phyloP scores from a whole-genome alignment of 2,797 vertebrate genomes.

The Propithecus perrieri region DNA sequence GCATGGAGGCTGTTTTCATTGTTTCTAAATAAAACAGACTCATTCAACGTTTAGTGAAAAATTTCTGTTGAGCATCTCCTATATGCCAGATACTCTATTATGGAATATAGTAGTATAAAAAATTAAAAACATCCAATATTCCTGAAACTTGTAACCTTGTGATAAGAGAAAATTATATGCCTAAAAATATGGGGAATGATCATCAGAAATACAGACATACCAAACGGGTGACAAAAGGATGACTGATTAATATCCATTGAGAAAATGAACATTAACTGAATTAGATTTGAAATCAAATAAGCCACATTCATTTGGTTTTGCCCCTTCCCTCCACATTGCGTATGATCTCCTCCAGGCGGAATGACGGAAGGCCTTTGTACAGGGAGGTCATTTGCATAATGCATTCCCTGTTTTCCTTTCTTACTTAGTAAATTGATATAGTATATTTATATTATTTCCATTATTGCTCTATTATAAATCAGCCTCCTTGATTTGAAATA shows the following conservation, averaged over 20 bases:
- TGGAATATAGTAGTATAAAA: background rate
- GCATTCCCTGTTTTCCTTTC: background rate
- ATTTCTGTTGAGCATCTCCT: background rate
- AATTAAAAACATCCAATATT: background rate
- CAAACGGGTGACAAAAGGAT: background rate
- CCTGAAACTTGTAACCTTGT: background rate
- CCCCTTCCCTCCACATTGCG: background rate
- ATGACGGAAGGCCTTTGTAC: background rate
- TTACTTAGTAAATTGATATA: background rate
- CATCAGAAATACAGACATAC: background rate
- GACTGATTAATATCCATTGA: background rate
- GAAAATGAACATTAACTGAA: background rate
- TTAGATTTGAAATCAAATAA: background rate
- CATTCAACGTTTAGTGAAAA: background rate
- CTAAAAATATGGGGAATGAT: background rate
- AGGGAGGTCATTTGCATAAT: background rate
- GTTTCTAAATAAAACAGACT: background rate
- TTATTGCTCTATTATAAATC: background rate
- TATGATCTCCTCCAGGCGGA: background rate
- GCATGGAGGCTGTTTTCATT: background rate
- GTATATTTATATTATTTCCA: background rate
- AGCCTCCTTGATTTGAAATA: background rate
- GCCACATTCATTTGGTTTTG: background rate
- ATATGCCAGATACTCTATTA: background rate
- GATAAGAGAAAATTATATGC: background rate